Evolutionary conservation across 2,113 vertebrate genomes (phyloP), one percentile per base, ranked within the genome.

Genomic region (Cinclus mexicanus): DNA sequence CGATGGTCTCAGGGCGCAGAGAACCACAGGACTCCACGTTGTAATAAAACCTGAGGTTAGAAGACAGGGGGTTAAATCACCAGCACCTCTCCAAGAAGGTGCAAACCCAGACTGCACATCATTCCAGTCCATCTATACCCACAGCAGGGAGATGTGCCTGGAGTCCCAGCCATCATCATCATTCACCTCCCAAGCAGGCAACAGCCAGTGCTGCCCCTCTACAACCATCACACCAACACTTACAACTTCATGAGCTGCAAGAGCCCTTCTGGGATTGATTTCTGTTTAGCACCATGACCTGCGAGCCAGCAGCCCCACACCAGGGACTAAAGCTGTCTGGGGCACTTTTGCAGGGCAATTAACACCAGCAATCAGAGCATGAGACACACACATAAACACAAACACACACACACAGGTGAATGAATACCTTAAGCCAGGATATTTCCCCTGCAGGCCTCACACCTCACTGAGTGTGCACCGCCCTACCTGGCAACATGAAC

Each of bases 11-110:
- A 0, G 99, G 99, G 41, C 99, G 98, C 91, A 99, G 98, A 2
- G 99, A 99, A 33, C 99, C 99, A 0, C 99, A 99, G 0, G 99
- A 99, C 96, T 99, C 99, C 83, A 99, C 99, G 0, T 99, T 99
- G 97, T 99, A 99, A 91, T 98, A 99, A 96, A 99, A 99, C 98
- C 99, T 99, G 97, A n/a, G 83, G 70, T 80, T 16, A 61, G 14
- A 77, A 79, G 46, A 15, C 13, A 28, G 50, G 53, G 37, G 33
- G 19, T 19, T 39, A 44, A 57, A 33, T 72, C 57, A 67, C 3
- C 37, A 28, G 1, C 41, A 52, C 53, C 28, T 11, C 50, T 50
- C 42, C 1, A 1, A 23, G 12, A 26, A 91, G 16, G 4, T 46
- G 29, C 46, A 72, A 69, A 77, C 39, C 21, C 56, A 72, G n/a